Conservation (phyloP, 2,113 vertebrate species). For the Periophthalmus modestus region DNA sequence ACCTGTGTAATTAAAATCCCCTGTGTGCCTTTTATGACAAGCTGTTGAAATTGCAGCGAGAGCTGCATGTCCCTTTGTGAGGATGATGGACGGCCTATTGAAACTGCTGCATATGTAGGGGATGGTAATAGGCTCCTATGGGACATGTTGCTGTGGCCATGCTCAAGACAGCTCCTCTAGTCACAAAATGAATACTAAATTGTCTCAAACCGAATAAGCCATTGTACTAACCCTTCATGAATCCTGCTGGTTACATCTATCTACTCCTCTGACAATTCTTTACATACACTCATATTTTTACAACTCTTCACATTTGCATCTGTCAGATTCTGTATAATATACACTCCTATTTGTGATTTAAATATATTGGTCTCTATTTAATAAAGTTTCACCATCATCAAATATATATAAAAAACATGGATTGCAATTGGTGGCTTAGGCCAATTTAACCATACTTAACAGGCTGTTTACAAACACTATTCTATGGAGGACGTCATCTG, state of each 20-base stretch:
- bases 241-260: slow-evolving; percentile 16
- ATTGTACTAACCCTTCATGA: slow-evolving; percentile 32
- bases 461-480: background rate
- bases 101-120: slow-evolving; percentile 67
- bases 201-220: slow-evolving; percentile 35
- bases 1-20: slow-evolving; percentile 59
- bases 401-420: background rate
- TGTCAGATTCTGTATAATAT: background rate
- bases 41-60: slow-evolving; percentile 58
- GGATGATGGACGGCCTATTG: slow-evolving; percentile 68
- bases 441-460: background rate
- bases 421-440: background rate
- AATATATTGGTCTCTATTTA: background rate
- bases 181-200: slow-evolving; percentile 54
- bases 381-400: background rate
- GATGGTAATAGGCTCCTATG: slow-evolving; percentile 71
- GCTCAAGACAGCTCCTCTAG: slow-evolving; percentile 29
- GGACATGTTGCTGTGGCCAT: slow-evolving; percentile 55
- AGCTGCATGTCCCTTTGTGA: slow-evolving; percentile 58
- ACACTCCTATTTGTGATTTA: background rate
- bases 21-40: slow-evolving; percentile 52
- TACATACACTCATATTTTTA: background rate
- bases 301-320: background rate
- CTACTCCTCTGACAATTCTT: slow-evolving; percentile 8
- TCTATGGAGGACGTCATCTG: background rate